These are phyloP conservation scores for Takifugu bimaculatus DNA, from an alignment of 2,113 vertebrate genomes.

Conservation along the genomic window DNA sequence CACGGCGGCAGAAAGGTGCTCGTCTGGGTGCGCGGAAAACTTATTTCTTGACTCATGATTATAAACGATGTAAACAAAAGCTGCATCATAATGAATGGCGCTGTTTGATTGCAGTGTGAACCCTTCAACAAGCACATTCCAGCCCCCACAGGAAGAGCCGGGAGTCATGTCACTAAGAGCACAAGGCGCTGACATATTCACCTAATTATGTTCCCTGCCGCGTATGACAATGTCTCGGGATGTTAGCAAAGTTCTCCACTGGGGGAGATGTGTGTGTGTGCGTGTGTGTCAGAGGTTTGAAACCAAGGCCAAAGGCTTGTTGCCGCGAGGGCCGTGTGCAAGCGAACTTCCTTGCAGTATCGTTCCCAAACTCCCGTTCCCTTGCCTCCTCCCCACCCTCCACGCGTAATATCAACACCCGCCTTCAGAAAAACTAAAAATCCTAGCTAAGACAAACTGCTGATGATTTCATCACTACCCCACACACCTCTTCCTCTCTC, in stretches of 20 bases:
- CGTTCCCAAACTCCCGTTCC: slow-evolving; percentile 28
- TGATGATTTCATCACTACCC: slow-evolving; percentile 80
- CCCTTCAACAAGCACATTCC: slow-evolving; percentile 44
- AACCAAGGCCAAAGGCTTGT: slow-evolving; percentile 44
- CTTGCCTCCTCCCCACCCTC: slow-evolving; percentile 3
- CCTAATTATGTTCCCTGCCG: slow-evolving; percentile 73
- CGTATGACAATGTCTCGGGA: slow-evolving; percentile 70
- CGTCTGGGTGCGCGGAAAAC: slow-evolving; percentile 1
- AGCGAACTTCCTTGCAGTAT: slow-evolving; percentile 41
- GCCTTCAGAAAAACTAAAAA: background rate
- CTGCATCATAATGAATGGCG: slow-evolving; percentile 35
- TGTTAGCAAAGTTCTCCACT: slow-evolving; percentile 66
- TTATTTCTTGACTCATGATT: slow-evolving; percentile 18
- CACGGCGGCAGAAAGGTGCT: background rate
- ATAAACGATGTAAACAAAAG: slow-evolving; percentile 6
- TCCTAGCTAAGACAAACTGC: slow-evolving; percentile 73
- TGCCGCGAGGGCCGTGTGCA: slow-evolving; percentile 33
- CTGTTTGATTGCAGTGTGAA: slow-evolving; percentile 37
- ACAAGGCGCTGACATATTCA: slow-evolving; percentile 73
- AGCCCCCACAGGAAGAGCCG: slow-evolving; percentile 59
- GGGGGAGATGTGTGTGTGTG: slow-evolving; percentile 36
- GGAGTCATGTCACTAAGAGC: slow-evolving; percentile 70
- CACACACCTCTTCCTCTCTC: slow-evolving; percentile 20
- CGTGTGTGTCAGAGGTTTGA: slow-evolving; percentile 41
- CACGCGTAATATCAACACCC: background rate